phyloP scores from a whole-genome alignment of 2,888 invertebrate species.

The Aporophyla nigra region DNA sequence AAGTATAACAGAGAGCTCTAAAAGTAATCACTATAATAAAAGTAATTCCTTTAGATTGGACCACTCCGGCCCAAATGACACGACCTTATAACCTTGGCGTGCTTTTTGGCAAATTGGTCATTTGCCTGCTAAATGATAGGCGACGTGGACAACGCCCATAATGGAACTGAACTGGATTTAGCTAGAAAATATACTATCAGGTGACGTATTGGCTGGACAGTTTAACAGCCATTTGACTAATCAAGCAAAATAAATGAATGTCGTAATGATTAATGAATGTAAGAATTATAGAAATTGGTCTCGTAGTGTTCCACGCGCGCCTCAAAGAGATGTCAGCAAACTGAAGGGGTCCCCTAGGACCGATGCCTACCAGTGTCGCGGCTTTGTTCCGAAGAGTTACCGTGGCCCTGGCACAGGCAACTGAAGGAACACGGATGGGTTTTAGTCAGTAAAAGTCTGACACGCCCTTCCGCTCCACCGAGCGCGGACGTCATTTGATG shows the following conservation, averaged over 20 bases:
- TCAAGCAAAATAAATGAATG: not conserved
- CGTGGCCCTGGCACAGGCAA: too few relatives aligned
- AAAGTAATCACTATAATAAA: slow-evolving; percentile 14
- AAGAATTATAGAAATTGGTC: not conserved
- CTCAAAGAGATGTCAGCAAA: too few relatives aligned
- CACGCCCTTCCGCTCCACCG: too few relatives aligned
- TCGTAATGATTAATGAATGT: not conserved
- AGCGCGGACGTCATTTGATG: too few relatives aligned
- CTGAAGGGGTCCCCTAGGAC: too few relatives aligned
- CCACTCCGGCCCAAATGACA: slow-evolving; percentile 59
- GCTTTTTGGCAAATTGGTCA: slow-evolving; percentile 82
- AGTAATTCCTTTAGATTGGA: slow-evolving; percentile 46
- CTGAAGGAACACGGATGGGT: too few relatives aligned
- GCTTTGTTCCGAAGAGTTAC: too few relatives aligned
- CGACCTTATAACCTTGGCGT: slow-evolving; percentile 77
- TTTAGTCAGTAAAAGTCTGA: too few relatives aligned
- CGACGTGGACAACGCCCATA: slow-evolving; percentile 69
- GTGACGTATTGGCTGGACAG: not conserved
- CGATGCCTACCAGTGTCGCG: too few relatives aligned
- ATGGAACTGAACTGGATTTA: slow-evolving; percentile 48
- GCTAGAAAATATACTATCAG: slow-evolving; percentile 1
- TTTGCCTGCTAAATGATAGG: slow-evolving; percentile 72
- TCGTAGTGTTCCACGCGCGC: too few relatives aligned
- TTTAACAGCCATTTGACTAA: not conserved
- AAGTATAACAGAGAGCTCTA: not conserved